Base-by-base conservation (phyloP, 2,888 invertebrate genomes). In the Tetanocera ferruginea region DNA sequence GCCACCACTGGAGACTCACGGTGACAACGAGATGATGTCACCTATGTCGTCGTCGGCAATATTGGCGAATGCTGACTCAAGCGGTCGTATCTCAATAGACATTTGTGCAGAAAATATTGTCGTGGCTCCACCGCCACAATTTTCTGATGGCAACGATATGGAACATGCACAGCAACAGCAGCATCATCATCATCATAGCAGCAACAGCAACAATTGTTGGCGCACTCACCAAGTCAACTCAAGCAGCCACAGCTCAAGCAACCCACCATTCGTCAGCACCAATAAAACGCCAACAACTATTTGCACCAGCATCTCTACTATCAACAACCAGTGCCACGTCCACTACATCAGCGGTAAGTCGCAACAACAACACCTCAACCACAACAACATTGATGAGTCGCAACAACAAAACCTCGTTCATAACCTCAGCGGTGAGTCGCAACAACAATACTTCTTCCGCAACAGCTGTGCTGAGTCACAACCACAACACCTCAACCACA, bases 41-140 rank as follows among this genome's bases (percentile, higher is more conserved):
- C 37, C 75, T 17, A 76, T 67, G 60, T 69, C 77, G 25, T 67
- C 78, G 34, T 76, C 80, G 79, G 81, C 83, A 75, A 81, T 83
- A 70, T 81, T 80, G 72, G 78, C 82, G 78, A 79, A 80, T 31
- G 78, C 78, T 34, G 57, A 77, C 79, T 72, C 81, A 80, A 76
- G 76, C 73, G 79, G 80, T 82, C 80, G 81, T 78, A 81, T 82
- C 74, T 84, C 82, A 78, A 23, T 85, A 82, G 85, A 86, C 79
- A 80, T 81, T 74, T 86, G 86, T 78, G 85, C 91, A 5, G 92
- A 92, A 80, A 92, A 93, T 79, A 91, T 94, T 73, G 92, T 96
- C 19, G 91, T 95, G 81, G 96, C 96, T 31, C 97, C 97, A 55
- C 97, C 97, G 52, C 97, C 97, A 55, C 97, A 97, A 90, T 97